A percentile compares a stretch with the other conserved stretches of the same genome.
Conservation (phyloP, 1,140 invertebrate genomes). For the Hypsibius dujardini region DNA sequence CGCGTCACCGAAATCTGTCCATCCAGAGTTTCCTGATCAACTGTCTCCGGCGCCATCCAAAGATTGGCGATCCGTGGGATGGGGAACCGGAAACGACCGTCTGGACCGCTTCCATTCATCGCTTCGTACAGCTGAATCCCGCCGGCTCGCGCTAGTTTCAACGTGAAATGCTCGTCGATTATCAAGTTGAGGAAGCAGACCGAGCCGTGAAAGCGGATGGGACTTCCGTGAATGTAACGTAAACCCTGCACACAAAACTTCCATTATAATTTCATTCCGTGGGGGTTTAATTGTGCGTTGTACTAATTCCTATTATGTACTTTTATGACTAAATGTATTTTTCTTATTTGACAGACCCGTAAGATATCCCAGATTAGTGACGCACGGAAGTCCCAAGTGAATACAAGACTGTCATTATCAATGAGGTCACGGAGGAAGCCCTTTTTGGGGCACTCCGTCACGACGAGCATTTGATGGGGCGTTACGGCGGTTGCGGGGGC, state of each 20-base stretch:
- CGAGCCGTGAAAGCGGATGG: background rate
- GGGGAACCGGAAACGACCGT: background rate
- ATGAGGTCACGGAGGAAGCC: background rate
- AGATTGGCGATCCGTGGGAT: background rate
- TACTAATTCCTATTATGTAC: background rate
- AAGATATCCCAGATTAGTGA: background rate
- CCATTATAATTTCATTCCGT: background rate
- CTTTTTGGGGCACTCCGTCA: background rate
- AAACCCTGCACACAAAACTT: background rate
- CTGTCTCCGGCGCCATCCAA: slow-evolving; percentile 3
- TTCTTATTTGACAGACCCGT: background rate
- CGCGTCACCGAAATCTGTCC: background rate
- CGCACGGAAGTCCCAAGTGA: background rate
- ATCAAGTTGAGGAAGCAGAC: background rate
- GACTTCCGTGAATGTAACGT: background rate
- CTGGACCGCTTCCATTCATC: background rate
- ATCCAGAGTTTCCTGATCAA: background rate
- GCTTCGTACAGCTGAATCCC: background rate
- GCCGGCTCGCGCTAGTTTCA: background rate
- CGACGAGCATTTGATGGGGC: background rate
- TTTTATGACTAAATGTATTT: background rate
- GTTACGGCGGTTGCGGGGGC: background rate
- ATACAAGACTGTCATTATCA: background rate
- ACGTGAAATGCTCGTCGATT: background rate
- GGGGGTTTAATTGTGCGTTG: background rate